Evolutionary conservation across 2,797 vertebrate species (phyloP), one percentile per base, ranked within the genome.

Genomic region (Vultur gryphus): DNA sequence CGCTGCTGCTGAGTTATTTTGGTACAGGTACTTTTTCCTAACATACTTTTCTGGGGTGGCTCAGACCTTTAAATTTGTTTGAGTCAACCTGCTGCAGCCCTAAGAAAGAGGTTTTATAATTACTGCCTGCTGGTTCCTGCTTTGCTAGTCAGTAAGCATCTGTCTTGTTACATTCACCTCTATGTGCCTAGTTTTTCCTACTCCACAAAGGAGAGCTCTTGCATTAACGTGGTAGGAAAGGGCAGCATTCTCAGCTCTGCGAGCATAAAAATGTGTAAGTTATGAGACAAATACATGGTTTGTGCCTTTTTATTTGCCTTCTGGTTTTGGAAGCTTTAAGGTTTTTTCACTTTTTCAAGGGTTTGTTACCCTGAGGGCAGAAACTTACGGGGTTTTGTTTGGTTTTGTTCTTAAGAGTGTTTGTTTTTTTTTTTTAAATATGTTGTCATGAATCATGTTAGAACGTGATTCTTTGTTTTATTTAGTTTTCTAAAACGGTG

Each of bases 121-220:
- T 61, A 11, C 11, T 75, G 33, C 31, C 49, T 92, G 66, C 41
- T 69, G 43, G 46, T 59, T 92, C n/a, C 33, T 66, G 41, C 71
- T 71, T 43, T n/a, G 28, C 51, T 31, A 10, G 24, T 33, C 0
- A 0, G 16, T 59, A n/a, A 80, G 19, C 2, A 5, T 41, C 25
- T 2, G 2, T 43, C 35, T 66, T 49, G 41, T 39, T 52, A n/a
- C 15, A 6, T 13, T 57, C 39, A 51, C 24, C 24, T 81, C 65
- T 61, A 4, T 5, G 14, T 2, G 1, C 18, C 31, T 88, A 29
- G 0, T 16, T 75, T 85, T 73, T 62, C 55, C 59, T 66, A 4
- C 10, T 62, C 28, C 5, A 7, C 23, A 29, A 55, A 62, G 25
- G 5, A 66, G 52, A 62, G 25, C 33, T 72, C 54, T 72, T 51